phyloP scores from a whole-genome alignment of 2,113 vertebrate species.

The Triplophysa siluroides region DNA sequence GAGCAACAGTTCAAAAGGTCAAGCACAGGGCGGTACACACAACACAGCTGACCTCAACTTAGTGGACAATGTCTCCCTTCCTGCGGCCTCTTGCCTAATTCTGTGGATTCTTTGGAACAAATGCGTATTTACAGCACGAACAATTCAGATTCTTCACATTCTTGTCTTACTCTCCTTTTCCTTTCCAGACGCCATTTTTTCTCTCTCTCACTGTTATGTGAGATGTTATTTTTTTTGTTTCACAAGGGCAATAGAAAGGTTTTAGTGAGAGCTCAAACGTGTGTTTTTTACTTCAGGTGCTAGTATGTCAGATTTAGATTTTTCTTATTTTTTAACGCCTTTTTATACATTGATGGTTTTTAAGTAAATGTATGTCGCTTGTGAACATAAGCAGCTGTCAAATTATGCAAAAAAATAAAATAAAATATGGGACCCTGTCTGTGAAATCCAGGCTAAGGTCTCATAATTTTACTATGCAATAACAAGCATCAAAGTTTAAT shows the following conservation, averaged over 20 bases:
- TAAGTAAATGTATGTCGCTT: too few species aligned
- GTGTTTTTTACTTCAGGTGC: background rate
- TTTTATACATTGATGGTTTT: too few species aligned
- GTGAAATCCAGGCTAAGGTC: too few species aligned
- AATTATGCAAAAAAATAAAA: too few species aligned
- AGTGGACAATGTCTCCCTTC: constrained; percentile 32
- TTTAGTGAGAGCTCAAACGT: background rate
- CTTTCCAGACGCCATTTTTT: background rate
- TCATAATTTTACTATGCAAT: too few species aligned
- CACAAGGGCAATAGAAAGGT: background rate
- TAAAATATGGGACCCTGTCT: too few species aligned
- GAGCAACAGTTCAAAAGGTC: constrained; percentile 11
- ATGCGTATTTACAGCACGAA: constrained; percentile 37
- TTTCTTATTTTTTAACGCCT: too few species aligned
- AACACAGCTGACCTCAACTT: constrained; percentile 16
- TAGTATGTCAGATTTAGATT: too few species aligned
- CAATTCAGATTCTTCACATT: constrained; percentile 48
- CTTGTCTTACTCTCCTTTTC: constrained; percentile 10
- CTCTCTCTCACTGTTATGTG: background rate
- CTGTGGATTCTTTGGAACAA: constrained; percentile 23
- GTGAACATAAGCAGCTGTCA: too few species aligned
- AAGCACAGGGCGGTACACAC: constrained; percentile 1
- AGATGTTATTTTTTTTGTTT: background rate
- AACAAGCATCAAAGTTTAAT: too few species aligned
- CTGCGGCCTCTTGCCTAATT: constrained; percentile 40